Evolutionary conservation across 2,797 vertebrate genomes (phyloP).

Genomic region (Mallotus villosus): DNA sequence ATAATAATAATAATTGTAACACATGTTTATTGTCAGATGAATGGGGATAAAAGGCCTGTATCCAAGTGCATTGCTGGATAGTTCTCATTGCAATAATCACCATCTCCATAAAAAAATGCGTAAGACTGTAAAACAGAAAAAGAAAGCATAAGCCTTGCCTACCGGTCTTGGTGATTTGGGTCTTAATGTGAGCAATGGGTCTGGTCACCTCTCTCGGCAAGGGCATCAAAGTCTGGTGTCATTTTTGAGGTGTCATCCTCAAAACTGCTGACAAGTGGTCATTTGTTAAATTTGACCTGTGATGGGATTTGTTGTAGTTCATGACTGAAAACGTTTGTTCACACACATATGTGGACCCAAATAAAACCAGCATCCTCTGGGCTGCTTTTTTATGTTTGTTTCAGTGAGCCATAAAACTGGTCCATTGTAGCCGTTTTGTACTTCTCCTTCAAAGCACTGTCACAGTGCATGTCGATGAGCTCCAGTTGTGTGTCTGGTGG

Average conservation of each 20-base stretch:
- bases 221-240: slow-evolving; percentile 26
- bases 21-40: too few relatives aligned
- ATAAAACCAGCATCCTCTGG: slow-evolving; percentile 2
- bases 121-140: background rate
- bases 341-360: slow-evolving; percentile 33
- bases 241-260: slow-evolving; percentile 38
- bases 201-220: slow-evolving; percentile 18
- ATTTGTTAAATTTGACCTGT: slow-evolving; percentile 37
- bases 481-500: background rate
- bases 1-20: background rate
- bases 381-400: background rate
- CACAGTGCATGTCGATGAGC: background rate
- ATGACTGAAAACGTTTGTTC: slow-evolving; percentile 29
- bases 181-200: slow-evolving; percentile 10
- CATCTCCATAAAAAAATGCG: too few relatives aligned
- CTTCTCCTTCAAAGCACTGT: background rate
- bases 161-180: background rate
- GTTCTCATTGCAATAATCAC: too few relatives aligned
- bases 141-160: background rate
- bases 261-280: slow-evolving; percentile 34
- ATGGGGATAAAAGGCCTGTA: too few relatives aligned
- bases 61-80: too few relatives aligned
- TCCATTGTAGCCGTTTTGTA: background rate
- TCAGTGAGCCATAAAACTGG: background rate
- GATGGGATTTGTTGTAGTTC: slow-evolving; percentile 33